Evolutionary conservation across 2,888 invertebrate species (phyloP), one percentile per base, ranked within the genome.

Genomic region (Hypercompe scribonia): DNA sequence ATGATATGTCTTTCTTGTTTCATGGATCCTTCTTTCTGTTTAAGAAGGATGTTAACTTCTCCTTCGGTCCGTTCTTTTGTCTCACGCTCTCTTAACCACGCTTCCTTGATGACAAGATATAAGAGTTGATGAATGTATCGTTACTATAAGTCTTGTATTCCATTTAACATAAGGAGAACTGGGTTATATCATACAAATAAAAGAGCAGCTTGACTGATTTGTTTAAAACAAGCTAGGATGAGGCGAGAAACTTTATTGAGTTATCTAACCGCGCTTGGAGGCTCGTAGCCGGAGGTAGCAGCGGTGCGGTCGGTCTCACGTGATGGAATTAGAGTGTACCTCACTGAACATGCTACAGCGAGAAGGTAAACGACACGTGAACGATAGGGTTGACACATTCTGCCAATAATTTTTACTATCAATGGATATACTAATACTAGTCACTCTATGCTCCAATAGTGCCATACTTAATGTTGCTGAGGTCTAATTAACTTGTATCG

Each of bases 241-340:
- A 33, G 64, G 68, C 31, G 68, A 50, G 68, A 68, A 68, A 68
- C 28, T 50, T 50, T 50, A 70, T 72, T 65, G 65, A 68, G 72
- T 65, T 68, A 64, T 68, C 46, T 50, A 68, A 58, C 33, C 65
- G 18, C 34, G 39, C 36, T 63, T 33, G 54, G 15, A 33, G 61
- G 58, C 39, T 61, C 66, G 58, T 24, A 39, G 21, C 68, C 21
- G 28, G 39, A 28, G 39, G 31, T 28, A 42, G n/a, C 36, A 33
- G 18, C 42, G 36, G 39, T 31, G 36, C 54, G 58, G 61, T 21
- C 3, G 21, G 28, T 31, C 69, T 69, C 61, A 61, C 39, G 69
- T 42, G 39, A 69, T 61, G 61, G 39, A 61, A 69, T 61, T 31
- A 36, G 68, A 39, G 39, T 24, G 58, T 68, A 61, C 68, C 61